Base-by-base conservation (phyloP, 2,113 vertebrate species). In the Leptobrachium ailaonicum region DNA sequence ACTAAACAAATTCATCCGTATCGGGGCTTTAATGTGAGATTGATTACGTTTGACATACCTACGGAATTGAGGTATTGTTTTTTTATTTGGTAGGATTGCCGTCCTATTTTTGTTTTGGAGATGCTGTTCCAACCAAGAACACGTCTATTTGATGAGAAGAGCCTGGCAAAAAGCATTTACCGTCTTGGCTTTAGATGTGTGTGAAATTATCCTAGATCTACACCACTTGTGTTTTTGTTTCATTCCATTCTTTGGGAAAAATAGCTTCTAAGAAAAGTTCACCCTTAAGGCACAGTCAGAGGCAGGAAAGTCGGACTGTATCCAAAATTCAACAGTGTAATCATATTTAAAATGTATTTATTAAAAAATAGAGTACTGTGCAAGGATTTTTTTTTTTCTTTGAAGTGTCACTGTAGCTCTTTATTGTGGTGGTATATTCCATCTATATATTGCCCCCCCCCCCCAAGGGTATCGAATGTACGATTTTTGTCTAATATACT, bases 21-120 rank as follows among this genome's bases (percentile, higher is more conserved):
- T 56, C 40, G 14, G 8, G 0, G 79, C 76, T 69, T 63, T 76
- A 1, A 80, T 89, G 78, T 86, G 85, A 90, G 76, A 67, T 76
- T 90, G 87, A 93, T 92, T 85, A 53, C 75, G 73, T 79, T 83
- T 91, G 89, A 91, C 90, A 90, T 83, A 44, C 50, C 50, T 67
- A n/a, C 41, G 78, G 41, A 66, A 73, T 67, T 45, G 53, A 10
- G 14, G 5, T 9, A 7, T 45, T 71, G 54, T 73, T 66, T n/a
- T 13, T 2, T 44, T 56, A 6, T 41, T 54, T 66, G 50, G 63
- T 11, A 73, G 47, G 45, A 45, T 58, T 2, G n/a, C 50, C 11
- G 7, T 20, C 4, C 8, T 58, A 7, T 62, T 41, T 73, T 64
- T 80, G 41, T 64, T 73, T 7, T 42, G 20, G 41, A 11, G 32